A percentile compares a stretch with the other conserved stretches of the same genome.
phyloP scores from a whole-genome alignment of 1,140 invertebrate genomes.

The Acromyrmex charruanus region DNA sequence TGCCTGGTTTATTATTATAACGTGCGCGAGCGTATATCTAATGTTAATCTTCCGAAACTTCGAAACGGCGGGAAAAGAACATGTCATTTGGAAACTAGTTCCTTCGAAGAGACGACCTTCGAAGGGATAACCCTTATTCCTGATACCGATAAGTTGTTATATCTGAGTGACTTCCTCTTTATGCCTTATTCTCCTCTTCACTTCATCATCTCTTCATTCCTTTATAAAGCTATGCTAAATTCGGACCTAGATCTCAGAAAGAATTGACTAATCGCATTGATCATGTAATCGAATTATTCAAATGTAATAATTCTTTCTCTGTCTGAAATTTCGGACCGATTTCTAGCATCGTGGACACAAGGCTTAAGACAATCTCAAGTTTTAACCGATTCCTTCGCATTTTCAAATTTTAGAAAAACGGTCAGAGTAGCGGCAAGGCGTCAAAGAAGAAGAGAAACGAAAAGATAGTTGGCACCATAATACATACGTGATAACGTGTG shows the following conservation, averaged over 20 bases:
- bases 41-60: slow-evolving; percentile 19
- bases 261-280: too few species aligned
- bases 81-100: background rate
- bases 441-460: background rate
- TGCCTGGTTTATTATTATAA: background rate
- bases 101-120: background rate
- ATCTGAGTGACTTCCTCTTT: background rate
- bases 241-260: too few species aligned
- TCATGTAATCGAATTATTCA: too few species aligned
- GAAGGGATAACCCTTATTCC: background rate
- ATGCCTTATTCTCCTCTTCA: background rate
- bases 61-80: background rate
- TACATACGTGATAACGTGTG: slow-evolving; percentile 60
- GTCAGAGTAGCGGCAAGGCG: slow-evolving; percentile 44
- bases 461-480: background rate
- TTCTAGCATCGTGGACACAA: too few species aligned
- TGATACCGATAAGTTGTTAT: background rate
- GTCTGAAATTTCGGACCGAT: too few species aligned
- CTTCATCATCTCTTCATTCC: background rate
- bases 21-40: background rate
- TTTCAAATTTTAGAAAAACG: slow-evolving; percentile 60
- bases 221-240: too few species aligned
- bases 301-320: too few species aligned
- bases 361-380: too few species aligned
- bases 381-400: background rate